Conservation (phyloP, 2,113 vertebrate genomes). For the Nicator chloris region DNA sequence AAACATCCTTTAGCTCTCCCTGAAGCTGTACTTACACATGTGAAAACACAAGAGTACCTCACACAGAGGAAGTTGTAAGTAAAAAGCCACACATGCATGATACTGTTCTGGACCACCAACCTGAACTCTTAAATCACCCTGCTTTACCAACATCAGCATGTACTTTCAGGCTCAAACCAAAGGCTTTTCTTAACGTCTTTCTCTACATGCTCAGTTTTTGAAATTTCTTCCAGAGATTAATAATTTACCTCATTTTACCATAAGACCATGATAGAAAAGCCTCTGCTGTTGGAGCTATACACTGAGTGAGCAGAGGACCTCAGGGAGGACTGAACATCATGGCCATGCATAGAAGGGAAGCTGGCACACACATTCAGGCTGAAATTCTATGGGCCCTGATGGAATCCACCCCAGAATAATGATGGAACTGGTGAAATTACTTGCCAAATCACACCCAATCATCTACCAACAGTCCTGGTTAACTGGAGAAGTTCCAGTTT, state of each 20-base stretch:
- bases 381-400: background rate
- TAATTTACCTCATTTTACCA: background rate
- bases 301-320: background rate
- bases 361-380: background rate
- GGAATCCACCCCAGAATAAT: too few relatives aligned
- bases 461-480: background rate
- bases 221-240: background rate
- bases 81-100: background rate
- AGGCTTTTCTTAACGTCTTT: background rate
- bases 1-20: background rate
- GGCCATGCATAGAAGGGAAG: background rate
- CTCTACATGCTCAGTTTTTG: background rate
- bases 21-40: accelerated
- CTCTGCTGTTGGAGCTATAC: background rate
- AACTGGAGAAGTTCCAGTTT: background rate
- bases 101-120: background rate
- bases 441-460: background rate
- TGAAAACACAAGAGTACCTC: background rate
- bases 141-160: background rate
- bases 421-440: background rate
- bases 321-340: background rate
- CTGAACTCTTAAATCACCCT: background rate
- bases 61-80: background rate
- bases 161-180: background rate
- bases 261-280: background rate